Evolutionary conservation across 2,888 invertebrate species (phyloP).

Genomic region (Lithophane semibrunnea): DNA sequence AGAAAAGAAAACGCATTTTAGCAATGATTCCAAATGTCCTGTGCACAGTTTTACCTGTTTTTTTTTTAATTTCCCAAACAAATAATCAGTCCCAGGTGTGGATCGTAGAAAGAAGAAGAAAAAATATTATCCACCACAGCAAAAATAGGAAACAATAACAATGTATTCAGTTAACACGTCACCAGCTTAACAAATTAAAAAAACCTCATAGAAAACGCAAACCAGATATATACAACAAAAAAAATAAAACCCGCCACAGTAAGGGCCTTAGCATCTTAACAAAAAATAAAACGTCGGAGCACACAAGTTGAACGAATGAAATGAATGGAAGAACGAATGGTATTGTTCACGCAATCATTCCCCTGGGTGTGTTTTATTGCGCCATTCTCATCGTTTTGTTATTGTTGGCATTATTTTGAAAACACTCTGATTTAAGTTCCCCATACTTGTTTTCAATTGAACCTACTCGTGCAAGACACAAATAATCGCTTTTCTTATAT

Average conservation of each 20-base stretch:
- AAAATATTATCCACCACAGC: too few relatives aligned
- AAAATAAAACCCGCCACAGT: slow-evolving; percentile 13
- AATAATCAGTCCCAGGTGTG: background rate
- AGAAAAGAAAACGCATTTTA: background rate
- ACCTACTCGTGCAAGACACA: slow-evolving; percentile 21
- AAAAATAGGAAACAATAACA: background rate
- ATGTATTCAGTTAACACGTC: background rate
- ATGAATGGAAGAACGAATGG: slow-evolving; percentile 71
- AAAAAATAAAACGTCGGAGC: slow-evolving; percentile 56
- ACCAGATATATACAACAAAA: slow-evolving; percentile 18
- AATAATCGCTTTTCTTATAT: slow-evolving; percentile 6
- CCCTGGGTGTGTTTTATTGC: slow-evolving; percentile 70
- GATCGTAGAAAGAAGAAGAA: too few relatives aligned
- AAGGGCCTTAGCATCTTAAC: slow-evolving; percentile 42
- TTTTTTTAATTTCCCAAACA: background rate
- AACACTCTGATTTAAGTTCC: slow-evolving; percentile 44
- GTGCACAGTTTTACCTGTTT: background rate
- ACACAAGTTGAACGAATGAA: slow-evolving; percentile 66
- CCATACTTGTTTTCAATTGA: slow-evolving; percentile 43
- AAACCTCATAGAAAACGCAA: slow-evolving; percentile 8
- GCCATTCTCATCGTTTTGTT: slow-evolving; percentile 60
- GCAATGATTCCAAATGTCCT: background rate
- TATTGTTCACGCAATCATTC: slow-evolving; percentile 73
- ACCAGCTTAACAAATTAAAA: slow-evolving; percentile 11
- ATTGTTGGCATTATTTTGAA: slow-evolving; percentile 61